phyloP scores from a whole-genome alignment of 2,797 vertebrate species.

The Cetoscarus ocellatus region DNA sequence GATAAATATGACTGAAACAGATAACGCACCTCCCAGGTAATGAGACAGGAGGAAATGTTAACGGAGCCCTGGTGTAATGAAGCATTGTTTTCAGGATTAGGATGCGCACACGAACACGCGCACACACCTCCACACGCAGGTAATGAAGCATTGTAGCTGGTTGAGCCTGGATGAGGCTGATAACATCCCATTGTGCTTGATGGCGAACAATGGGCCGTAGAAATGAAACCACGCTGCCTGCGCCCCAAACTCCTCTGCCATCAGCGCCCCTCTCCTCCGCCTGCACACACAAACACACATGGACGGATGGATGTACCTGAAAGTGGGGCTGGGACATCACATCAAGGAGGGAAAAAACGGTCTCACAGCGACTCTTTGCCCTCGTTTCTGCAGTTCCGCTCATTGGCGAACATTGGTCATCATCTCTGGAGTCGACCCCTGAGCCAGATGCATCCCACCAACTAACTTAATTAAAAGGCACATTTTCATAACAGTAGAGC shows the following conservation, averaged over 20 bases:
- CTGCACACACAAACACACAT: constrained; percentile 14
- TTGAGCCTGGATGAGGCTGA: constrained; percentile 78
- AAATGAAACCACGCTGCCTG: constrained; percentile 63
- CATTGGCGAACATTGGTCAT: constrained; percentile 28
- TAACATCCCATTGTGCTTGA: constrained; percentile 79
- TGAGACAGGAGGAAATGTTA: constrained; percentile 71
- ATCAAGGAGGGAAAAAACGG: constrained; percentile 20
- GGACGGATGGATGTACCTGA: constrained; percentile 45
- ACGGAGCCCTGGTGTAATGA: constrained; percentile 68
- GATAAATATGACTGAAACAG: constrained; percentile 71
- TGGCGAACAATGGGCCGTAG: constrained; percentile 76
- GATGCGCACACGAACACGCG: constrained; percentile 17
- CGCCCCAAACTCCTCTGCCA: constrained; percentile 43
- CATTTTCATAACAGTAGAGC: constrained; percentile 36
- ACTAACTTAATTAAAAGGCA: constrained; percentile 51
- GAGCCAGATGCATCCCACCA: constrained; percentile 16
- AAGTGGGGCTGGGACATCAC: constrained; percentile 41
- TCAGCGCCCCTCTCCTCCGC: constrained; percentile 17
- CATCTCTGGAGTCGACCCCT: not conserved
- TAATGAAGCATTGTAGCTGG: constrained; percentile 80
- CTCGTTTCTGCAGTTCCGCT: constrained; percentile 1
- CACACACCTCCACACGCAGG: constrained; percentile 50
- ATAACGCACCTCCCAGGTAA: constrained; percentile 69
- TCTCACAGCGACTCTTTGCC: constrained; percentile 7
- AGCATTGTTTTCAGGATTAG: constrained; percentile 68